Evolutionary conservation across 2,888 invertebrate species (phyloP), one percentile per base, ranked within the genome.

Genomic region (Protonemura montana): DNA sequence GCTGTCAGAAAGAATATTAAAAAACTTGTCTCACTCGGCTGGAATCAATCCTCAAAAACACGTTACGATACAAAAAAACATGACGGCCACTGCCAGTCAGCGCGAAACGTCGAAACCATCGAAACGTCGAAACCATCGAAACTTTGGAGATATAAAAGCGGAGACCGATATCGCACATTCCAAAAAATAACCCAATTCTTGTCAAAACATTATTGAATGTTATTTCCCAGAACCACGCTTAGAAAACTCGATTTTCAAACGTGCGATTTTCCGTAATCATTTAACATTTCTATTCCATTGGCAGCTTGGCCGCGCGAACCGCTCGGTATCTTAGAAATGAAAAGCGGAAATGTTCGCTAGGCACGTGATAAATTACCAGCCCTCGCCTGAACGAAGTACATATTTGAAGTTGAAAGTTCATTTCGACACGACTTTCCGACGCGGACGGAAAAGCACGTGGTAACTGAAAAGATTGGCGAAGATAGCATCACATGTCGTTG

Each of bases 1-100:
- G 59, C 59, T 59, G 59, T 59, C 59, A 59, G 59, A 59, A 59
- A 59, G 59, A 59, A 13, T 59, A 59, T 59, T 59, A 59, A 59
- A 59, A 59, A 59, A 59, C 59, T 59, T 59, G 59, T 59, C 7
- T 2, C 21, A 21, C 13, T 13, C 16, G 59, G 21, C 59, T 59
- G 59, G 59, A 59, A 59, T 59, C 59, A 59, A 59, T 59, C 59
- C 59, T 10, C 59, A 59, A 59, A 21, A 59, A 59, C 59, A 59
- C 59, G 59, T 59, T 59, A 21, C 59, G 59, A 59, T 21, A 59
- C 59, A 59, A 21, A 59, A 59, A 59, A 59, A n/a, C n/a, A 7
- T 21, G 59, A 59, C 21, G 59, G 59, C 59, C 59, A 59, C n/a
- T n/a, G n/a, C n/a, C n/a, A 59, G 59, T 21, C 59, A 2, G 59